A percentile compares a stretch with the other conserved stretches of the same genome.
phyloP scores from a whole-genome alignment of 2,888 invertebrate genomes.

The Hirtodrosophila alboralis region DNA sequence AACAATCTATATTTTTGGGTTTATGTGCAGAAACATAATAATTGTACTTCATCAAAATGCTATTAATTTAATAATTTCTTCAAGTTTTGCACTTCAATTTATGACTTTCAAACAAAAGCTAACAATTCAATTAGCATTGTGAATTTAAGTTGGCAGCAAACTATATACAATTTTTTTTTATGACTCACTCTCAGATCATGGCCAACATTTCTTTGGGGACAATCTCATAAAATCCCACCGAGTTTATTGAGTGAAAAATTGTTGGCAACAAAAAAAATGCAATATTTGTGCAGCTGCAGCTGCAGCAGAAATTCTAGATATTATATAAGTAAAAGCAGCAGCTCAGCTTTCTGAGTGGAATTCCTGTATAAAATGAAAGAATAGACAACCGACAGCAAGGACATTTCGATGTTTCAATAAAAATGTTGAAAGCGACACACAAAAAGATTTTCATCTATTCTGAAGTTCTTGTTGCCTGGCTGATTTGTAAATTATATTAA shows the following conservation, averaged over 20 bases:
- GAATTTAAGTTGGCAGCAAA: constrained; percentile 33
- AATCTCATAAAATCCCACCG: constrained; percentile 43
- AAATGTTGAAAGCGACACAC: neutral
- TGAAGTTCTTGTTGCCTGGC: too few species aligned
- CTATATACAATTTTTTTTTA: constrained; percentile 58
- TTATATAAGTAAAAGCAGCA: neutral
- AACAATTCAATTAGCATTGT: constrained; percentile 62
- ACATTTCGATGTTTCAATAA: neutral
- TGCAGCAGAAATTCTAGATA: constrained; percentile 23
- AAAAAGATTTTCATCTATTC: neutral
- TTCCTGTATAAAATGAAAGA: constrained; percentile 5
- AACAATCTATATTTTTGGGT: too few species aligned
- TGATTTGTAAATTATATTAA: neutral
- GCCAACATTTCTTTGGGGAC: constrained; percentile 10
- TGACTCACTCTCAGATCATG: constrained; percentile 35
- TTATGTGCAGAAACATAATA: constrained; percentile 3
- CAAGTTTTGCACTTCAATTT: neutral
- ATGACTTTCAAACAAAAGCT: neutral
- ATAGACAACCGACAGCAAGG: too few species aligned
- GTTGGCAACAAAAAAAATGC: constrained; percentile 40
- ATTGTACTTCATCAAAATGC: neutral
- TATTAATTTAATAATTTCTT: constrained; percentile 4
- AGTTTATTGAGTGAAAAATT: constrained; percentile 65
- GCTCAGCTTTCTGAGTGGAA: neutral
- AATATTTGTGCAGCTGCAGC: constrained; percentile 35